Percentiles rank a stretch among this genome's conserved stretches.
Evolutionary conservation across 2,797 vertebrate genomes (phyloP).

Genomic region (Aeoliscus strigatus): DNA sequence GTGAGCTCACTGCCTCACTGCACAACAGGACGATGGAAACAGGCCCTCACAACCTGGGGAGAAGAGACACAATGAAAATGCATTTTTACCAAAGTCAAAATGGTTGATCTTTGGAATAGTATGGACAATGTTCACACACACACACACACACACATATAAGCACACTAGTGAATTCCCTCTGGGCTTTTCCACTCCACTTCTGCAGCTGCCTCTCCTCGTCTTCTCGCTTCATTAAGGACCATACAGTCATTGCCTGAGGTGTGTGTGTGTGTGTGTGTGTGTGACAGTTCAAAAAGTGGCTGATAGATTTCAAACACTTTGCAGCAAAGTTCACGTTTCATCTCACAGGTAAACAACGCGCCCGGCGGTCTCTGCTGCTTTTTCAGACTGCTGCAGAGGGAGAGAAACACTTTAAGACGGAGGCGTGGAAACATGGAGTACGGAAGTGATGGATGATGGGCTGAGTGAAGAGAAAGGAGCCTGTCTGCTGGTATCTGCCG

Average conservation of each 20-base stretch:
- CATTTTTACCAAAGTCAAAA: constrained; percentile 21
- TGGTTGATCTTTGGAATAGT: constrained; percentile 23
- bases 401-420: constrained; percentile 38
- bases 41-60: constrained; percentile 85
- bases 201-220: constrained; percentile 59
- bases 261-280: constrained; percentile 6
- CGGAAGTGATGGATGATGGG: constrained; percentile 45
- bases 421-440: constrained; percentile 24
- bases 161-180: constrained; percentile 40
- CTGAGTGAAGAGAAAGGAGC: constrained; percentile 58
- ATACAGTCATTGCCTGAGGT: constrained; percentile 56
- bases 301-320: constrained; percentile 51
- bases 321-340: constrained; percentile 21
- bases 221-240: constrained; percentile 65
- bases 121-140: constrained; percentile 12
- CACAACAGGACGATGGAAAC: constrained; percentile 73
- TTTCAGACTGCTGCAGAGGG: constrained; percentile 42
- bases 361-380: constrained; percentile 15
- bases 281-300: constrained; percentile 34
- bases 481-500: constrained; percentile 45
- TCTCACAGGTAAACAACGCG: constrained; percentile 9
- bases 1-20: constrained; percentile 82
- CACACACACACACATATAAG: constrained; percentile 16
- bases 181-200: constrained; percentile 53
- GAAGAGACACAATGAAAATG: constrained; percentile 3